A percentile compares a stretch with the other conserved stretches of the same genome.
Conservation (phyloP, 2,888 invertebrate species). For the Cylindroiulus punctatus region DNA sequence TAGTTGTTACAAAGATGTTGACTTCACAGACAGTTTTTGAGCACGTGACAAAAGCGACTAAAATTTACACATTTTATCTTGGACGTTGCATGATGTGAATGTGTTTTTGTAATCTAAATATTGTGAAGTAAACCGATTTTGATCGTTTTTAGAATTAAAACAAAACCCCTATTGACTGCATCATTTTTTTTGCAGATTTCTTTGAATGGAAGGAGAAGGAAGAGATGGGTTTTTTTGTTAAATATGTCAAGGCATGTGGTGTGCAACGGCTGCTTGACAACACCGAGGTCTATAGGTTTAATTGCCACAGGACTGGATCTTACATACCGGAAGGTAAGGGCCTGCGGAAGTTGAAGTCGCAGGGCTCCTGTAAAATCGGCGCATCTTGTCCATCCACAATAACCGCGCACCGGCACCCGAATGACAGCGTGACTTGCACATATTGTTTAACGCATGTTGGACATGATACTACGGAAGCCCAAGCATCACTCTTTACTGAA, state of each 20-base stretch:
- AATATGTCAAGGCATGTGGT: conserved; percentile 53
- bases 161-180: no score
- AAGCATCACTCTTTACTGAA: no score
- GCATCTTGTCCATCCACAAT: conserved; percentile 51
- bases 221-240: neutral
- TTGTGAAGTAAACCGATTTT: no score
- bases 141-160: no score
- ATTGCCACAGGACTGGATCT: conserved; percentile 53
- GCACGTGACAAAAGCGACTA: no score
- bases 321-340: conserved; percentile 50
- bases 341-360: conserved; percentile 49
- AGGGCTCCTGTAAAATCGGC: conserved; percentile 53
- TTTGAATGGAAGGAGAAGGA: conserved; percentile 47
- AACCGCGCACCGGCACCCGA: neutral
- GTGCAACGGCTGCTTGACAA: conserved; percentile 20
- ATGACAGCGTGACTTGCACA: neutral
- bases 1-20: no score
- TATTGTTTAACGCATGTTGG: conserved; percentile 53
- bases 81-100: no score
- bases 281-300: conserved; percentile 40
- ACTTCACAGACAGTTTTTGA: no score
- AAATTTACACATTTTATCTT: no score
- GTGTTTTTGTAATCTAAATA: no score
- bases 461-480: no score
- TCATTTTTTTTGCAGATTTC: conserved; percentile 50